These are phyloP conservation scores for Pseudococcus longispinus DNA, from an alignment of 2,888 invertebrate genomes.

Conservation along the genomic window DNA sequence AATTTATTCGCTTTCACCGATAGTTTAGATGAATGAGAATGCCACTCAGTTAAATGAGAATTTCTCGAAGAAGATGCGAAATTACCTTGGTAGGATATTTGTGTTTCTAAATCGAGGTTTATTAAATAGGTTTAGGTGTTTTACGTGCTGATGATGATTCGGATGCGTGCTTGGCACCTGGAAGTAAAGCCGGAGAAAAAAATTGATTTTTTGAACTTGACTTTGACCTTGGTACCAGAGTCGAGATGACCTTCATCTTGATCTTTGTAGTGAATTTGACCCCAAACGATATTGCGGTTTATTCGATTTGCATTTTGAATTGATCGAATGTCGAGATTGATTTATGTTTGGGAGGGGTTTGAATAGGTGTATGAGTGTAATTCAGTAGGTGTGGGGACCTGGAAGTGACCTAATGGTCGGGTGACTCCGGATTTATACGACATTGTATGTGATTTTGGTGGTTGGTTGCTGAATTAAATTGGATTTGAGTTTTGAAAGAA, in stretches of 20 bases:
- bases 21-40: not conserved
- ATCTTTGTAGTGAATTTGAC: not conserved
- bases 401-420: not conserved
- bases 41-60: slow-evolving; percentile 1
- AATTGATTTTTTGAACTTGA: not conserved
- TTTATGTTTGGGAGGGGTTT: not conserved
- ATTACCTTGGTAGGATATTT: not conserved
- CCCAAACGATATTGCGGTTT: not conserved
- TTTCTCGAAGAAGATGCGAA: slow-evolving; percentile 1
- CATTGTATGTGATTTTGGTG: no score
- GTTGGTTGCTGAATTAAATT: no score
- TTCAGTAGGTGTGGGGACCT: not conserved
- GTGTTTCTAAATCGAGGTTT: not conserved
- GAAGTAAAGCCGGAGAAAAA: not conserved
- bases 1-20: slow-evolving; percentile 34
- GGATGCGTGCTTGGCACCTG: not conserved
- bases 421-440: not conserved
- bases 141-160: not conserved
- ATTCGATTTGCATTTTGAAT: not conserved
- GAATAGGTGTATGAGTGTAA: not conserved
- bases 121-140: not conserved
- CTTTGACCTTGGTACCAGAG: not conserved
- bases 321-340: not conserved
- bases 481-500: no score
- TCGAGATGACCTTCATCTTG: not conserved